A percentile compares a stretch with the other conserved stretches of the same genome.
phyloP scores from a whole-genome alignment of 2,888 invertebrate species.

The Cataglyphis livida region DNA sequence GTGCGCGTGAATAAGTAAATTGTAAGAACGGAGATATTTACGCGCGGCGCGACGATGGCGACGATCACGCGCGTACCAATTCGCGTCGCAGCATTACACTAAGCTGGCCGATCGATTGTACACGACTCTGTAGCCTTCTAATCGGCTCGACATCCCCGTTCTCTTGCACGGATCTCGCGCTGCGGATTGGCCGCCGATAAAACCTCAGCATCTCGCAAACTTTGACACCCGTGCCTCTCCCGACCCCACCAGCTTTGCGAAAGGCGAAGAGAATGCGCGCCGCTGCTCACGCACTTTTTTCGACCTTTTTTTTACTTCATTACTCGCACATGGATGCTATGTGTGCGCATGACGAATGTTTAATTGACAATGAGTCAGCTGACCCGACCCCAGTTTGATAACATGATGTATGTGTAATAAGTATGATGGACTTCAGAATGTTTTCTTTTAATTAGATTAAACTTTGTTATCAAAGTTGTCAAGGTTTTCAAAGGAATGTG shows the following conservation, averaged over 20 bases:
- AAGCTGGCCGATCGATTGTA: conserved; percentile 54
- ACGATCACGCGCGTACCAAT: conserved; percentile 41
- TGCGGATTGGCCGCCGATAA: conserved; percentile 65
- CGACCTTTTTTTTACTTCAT: not conserved
- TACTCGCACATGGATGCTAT: not conserved
- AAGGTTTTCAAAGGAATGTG: not conserved
- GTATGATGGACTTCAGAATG: not conserved
- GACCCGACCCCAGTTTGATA: not conserved
- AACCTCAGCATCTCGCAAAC: conserved; percentile 47
- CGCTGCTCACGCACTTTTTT: not conserved
- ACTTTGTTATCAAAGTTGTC: conserved; percentile 3
- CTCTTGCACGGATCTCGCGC: conserved; percentile 10
- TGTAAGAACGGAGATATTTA: not conserved
- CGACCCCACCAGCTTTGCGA: conserved; percentile 7
- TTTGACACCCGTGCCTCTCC: conserved; percentile 47
- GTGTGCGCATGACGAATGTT: not conserved
- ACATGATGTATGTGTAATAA: not conserved
- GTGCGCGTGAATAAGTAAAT: not conserved
- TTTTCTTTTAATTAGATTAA: not conserved
- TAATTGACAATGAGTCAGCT: conserved; percentile 22
- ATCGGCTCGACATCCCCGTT: conserved; percentile 42
- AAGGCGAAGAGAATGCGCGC: conserved; percentile 9
- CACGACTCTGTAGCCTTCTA: conserved; percentile 43
- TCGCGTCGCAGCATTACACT: conserved; percentile 39
- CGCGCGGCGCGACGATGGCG: not conserved